phyloP scores from a whole-genome alignment of 2,888 invertebrate species.

The Hermaeophaga mercurialis region DNA sequence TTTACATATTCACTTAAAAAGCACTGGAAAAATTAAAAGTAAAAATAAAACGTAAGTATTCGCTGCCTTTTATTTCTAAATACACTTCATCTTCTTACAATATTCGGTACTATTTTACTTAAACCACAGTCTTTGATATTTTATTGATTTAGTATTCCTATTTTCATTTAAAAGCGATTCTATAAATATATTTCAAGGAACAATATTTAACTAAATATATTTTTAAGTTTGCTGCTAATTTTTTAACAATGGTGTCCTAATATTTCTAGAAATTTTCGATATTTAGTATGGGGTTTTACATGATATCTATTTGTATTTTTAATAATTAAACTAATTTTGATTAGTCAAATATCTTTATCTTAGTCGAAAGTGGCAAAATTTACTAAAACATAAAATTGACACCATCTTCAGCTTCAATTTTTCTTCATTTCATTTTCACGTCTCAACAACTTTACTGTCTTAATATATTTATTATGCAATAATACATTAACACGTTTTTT shows the following conservation, averaged over 20 bases:
- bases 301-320: background rate
- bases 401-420: no score
- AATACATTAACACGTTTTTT: no score
- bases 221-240: conserved; percentile 7
- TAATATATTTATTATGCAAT: no score
- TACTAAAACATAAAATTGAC: no score
- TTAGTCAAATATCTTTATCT: no score
- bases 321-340: no score
- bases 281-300: background rate
- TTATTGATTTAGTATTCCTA: conserved; percentile 33
- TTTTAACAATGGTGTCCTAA: no score
- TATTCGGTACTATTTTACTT: conserved; percentile 28
- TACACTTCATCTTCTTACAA: conserved; percentile 34
- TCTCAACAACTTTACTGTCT: no score
- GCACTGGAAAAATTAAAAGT: background rate
- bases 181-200: conserved; percentile 18
- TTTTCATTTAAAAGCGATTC: conserved; percentile 22
- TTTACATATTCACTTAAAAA: no score
- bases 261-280: background rate
- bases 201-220: conserved; percentile 17
- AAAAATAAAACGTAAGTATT: conserved; percentile 14
- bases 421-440: no score
- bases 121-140: conserved; percentile 41
- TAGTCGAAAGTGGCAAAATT: no score
- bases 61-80: conserved; percentile 42